A percentile compares a stretch with the other conserved stretches of the same genome.
Evolutionary conservation across 2,113 vertebrate species (phyloP).

Genomic region (Cygnus buccinator): DNA sequence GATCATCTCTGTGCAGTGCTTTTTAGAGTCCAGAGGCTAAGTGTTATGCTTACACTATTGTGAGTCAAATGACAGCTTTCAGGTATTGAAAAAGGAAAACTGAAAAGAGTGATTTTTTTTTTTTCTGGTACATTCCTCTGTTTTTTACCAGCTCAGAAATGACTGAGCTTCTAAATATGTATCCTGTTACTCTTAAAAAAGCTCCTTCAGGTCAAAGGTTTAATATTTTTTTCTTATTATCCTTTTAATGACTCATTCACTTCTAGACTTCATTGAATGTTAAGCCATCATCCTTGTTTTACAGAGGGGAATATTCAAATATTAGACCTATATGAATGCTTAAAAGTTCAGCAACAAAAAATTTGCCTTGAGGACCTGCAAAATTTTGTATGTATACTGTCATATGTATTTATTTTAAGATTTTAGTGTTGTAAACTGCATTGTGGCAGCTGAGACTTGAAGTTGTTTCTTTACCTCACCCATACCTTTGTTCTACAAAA

Average conservation of each 20-base stretch:
- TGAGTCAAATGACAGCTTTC: neutral
- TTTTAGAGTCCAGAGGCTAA: neutral
- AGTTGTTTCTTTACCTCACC: neutral
- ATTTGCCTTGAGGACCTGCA: neutral
- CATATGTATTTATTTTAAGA: neutral
- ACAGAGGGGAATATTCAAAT: neutral
- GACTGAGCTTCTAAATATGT: neutral
- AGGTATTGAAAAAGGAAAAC: neutral
- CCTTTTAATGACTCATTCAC: neutral
- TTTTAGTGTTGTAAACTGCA: neutral
- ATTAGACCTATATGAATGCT: neutral
- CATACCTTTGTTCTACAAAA: neutral
- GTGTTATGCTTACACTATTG: neutral
- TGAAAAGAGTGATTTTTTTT: too few species aligned
- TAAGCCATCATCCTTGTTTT: neutral
- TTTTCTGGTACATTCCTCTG: neutral
- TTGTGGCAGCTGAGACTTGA: neutral
- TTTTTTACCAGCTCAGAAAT: neutral
- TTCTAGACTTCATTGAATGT: neutral
- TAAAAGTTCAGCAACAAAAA: neutral
- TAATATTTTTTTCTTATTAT: neutral
- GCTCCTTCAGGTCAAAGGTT: neutral
- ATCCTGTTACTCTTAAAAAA: neutral
- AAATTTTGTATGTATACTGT: neutral
- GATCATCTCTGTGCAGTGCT: neutral